These are phyloP conservation scores for Odocoileus hemionus DNA, from an alignment of 2,113 vertebrate genomes.

Conservation along the genomic window DNA sequence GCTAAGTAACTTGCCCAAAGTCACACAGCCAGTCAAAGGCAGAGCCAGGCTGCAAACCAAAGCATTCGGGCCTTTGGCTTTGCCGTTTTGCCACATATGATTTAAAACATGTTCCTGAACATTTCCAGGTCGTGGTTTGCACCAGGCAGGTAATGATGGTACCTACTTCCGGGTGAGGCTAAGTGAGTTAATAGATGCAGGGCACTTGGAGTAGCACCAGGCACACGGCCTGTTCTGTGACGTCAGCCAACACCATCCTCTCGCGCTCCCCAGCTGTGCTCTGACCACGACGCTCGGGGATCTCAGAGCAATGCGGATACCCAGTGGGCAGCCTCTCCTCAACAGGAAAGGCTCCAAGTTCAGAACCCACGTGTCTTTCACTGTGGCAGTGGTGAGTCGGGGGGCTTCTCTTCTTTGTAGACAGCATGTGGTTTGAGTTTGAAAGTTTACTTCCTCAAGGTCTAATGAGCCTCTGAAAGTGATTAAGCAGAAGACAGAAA, in stretches of 20 bases:
- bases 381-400: background rate
- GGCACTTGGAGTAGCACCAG: background rate
- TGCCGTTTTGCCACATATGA: background rate
- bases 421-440: slow-evolving; percentile 79
- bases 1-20: background rate
- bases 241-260: rapidly evolving
- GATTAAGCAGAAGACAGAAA: slow-evolving; percentile 74
- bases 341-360: background rate
- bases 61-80: background rate
- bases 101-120: background rate
- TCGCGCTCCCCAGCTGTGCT: rapidly evolving
- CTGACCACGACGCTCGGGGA: rapidly evolving
- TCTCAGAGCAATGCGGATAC: rapidly evolving
- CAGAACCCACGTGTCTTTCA: background rate
- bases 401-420: slow-evolving; percentile 49
- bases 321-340: background rate
- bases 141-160: rapidly evolving
- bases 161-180: rapidly evolving
- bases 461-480: slow-evolving; percentile 75
- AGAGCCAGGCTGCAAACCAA: background rate
- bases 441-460: slow-evolving; percentile 74
- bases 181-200: rapidly evolving
- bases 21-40: background rate
- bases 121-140: background rate
- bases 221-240: rapidly evolving